Conservation (phyloP, 1,140 invertebrate species). For the Uloborus diversus region DNA sequence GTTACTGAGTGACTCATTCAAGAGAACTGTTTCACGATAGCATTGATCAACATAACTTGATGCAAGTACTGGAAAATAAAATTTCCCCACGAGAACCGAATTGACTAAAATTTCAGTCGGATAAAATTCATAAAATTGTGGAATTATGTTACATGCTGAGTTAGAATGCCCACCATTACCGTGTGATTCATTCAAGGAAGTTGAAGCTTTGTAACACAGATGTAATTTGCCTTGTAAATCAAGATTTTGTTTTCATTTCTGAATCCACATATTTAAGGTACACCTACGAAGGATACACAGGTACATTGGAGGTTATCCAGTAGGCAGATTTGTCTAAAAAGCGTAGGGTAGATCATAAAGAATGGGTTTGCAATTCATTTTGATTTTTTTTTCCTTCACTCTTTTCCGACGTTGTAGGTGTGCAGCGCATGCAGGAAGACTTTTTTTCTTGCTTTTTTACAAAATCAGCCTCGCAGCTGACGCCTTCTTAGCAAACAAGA, state of each 20-base stretch:
- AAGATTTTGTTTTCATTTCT: neutral
- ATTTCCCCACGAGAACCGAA: no score
- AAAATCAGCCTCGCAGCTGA: neutral
- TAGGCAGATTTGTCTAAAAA: conserved; percentile 29
- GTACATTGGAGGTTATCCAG: conserved; percentile 17
- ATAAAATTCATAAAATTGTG: no score
- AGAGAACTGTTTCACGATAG: no score
- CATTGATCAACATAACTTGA: no score
- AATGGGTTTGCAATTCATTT: neutral
- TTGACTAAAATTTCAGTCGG: no score
- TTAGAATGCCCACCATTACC: no score
- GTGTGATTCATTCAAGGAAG: neutral
- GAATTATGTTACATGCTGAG: no score
- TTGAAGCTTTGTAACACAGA: neutral
- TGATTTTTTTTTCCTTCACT: neutral
- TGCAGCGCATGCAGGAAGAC: conserved; percentile 25
- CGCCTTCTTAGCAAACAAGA: conserved; percentile 48
- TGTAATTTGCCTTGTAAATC: neutral
- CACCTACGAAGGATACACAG: neutral
- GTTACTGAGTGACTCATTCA: no score
- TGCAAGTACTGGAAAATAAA: no score
- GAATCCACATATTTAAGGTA: neutral
- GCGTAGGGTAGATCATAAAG: conserved; percentile 24
- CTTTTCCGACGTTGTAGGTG: conserved; percentile 29
- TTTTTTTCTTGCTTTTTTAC: neutral